Base-by-base conservation (phyloP, 2,797 vertebrate genomes). In the Centroberyx gerrardi region DNA sequence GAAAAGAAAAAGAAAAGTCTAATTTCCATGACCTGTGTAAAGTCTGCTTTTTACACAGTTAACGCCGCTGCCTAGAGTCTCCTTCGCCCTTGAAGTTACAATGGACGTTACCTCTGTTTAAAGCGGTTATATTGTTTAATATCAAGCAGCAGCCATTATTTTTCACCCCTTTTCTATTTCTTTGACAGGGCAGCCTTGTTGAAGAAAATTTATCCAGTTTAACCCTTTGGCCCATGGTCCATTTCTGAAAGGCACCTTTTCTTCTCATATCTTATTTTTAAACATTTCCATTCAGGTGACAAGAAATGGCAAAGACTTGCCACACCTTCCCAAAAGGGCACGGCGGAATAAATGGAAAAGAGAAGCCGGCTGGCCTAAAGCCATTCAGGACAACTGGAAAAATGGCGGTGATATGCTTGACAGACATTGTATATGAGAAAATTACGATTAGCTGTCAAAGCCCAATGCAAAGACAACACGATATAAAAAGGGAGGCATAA, bases 171-270 rank as follows among this genome's bases (percentile, higher is more conserved):
- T 82, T 80, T 74, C 79, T 56, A 38, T 49, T 58, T 52, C 9
- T 66, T n/a, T 78, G 33, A 81, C 27, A 71, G 27, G 46, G 22
- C 65, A 13, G 70, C 68, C 69, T 76, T 66, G 69, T 66, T 83
- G 77, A 80, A 73, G 72, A 86, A 87, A 78, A 78, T 61, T 31
- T 72, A 66, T 46, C 59, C 51, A 72, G 40, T 82, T 78, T 75
- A 85, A 76, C 74, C 51, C 49, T 15, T 5, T 52, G 49, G 53
- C 52, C 51, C 54, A 44, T 18, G 2, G 51, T 69, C 78, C 44
- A 55, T 80, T 77, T 77, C 49, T 74, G 66, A 81, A 62, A 87
- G 74, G 55, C 68, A 63, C 62, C 67, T 90, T 67, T 86, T 59
- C n/a, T 46, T 62, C 48, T 58, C 1, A 59, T 48, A 31, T 54